Evolutionary conservation across 2,113 vertebrate genomes (phyloP), one percentile per base, ranked within the genome.

Genomic region (Glareola pratincola): DNA sequence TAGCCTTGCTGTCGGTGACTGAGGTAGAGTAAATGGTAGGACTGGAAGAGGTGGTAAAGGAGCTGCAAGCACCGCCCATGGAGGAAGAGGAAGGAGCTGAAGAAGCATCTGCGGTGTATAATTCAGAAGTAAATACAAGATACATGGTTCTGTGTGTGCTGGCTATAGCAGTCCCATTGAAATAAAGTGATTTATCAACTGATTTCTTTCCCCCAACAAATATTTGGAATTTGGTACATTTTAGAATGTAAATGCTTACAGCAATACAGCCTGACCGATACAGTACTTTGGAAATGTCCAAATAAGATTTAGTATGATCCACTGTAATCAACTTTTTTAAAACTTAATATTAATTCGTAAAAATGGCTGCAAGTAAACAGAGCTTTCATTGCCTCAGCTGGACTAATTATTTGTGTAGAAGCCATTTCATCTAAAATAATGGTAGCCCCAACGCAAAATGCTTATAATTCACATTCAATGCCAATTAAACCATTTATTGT

Each of bases 51-150:
- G 98, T 99, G 98, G 99, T 98, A 99, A 99, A 99, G 99, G 99
- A 99, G 99, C 99, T 99, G 99, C 99, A 98, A 98, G 98, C 99
- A 99, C 99, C 99, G 98, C 99, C 99, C 99, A 99, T 99, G 99
- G 99, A 99, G 99, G 99, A 98, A 98, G 99, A 98, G 98, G 99
- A 99, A 98, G 98, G 98, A 99, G 98, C 98, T 99, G 98, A 98
- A 98, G 98, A 99, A 98, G 99, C 99, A 99, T 99, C 99, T 99
- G 99, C 98, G 98, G 99, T 99, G 99, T 98, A 99, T 98, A 99
- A 99, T 99, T 98, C 98, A 97, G 98, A 97, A 99, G 99, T 99
- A 96, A 99, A 98, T 99, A 99, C 98, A 97, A 96, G 98, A 97
- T 67, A 98, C 97, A 94, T 85, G 97, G 97, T 98, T 97, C 95